Base-by-base conservation (phyloP, 2,888 invertebrate species). In the Hyalella azteca region DNA sequence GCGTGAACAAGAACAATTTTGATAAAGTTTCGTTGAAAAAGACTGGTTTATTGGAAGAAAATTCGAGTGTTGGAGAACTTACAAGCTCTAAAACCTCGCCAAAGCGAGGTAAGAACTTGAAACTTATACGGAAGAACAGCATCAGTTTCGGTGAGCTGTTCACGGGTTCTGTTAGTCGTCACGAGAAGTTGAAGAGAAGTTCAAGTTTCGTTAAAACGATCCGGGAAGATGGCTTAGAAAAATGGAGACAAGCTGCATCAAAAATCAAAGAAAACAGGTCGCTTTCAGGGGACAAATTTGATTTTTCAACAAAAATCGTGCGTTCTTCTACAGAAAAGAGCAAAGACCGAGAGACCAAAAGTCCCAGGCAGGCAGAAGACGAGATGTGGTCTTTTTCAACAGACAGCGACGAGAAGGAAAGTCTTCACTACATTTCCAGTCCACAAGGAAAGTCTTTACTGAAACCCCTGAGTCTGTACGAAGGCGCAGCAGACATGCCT, bases 131-230 rank as follows among this genome's bases (percentile, higher is more conserved):
- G 5, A 66, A 66, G 36, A 66, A 66, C 26, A 66, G 66, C 39
- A 66, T 66, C 9, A 66, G 66, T 36, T 66, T 66, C 19, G 66
- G 66, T 4, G 66, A 66, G 19, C 66, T 66, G 1, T 66, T 66
- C 15, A 66, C 36, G 11, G 36, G 19, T 15, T 1, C 66, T n/a
- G n/a, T n/a, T n/a, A 66, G 19, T 4, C 32, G 19, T 9, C 36
- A 36, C 39, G n/a, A n/a, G n/a, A 66, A 3, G 13, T 19, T 66
- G 3, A 32, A 66, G 19, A 32, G 66, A 15, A 66, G 66, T 29
- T 15, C 66, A 2, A 66, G 66, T 36, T 36, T 15, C 26, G 0
- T 66, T 1, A 15, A 29, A 22, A 54, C 26, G 9, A 54, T 54
- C 5, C 22, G 13, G 7, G 54, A 54, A 54, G 36, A 66, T 22